Percentiles rank a stretch among this genome's conserved stretches.
Evolutionary conservation across 2,797 vertebrate species (phyloP).

Genomic region (Mallotus villosus): DNA sequence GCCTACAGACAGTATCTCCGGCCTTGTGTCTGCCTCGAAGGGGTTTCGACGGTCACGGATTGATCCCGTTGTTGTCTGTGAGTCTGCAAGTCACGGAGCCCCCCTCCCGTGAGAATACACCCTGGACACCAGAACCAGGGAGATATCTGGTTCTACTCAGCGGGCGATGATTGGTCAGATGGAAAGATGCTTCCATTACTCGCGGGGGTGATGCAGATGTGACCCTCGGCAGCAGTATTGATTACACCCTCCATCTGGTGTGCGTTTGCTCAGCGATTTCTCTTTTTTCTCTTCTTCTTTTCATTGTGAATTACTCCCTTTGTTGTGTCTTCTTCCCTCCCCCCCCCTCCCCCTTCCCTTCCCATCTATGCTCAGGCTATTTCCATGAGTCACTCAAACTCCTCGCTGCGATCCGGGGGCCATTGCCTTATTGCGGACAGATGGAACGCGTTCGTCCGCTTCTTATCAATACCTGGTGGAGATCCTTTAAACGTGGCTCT

Average conservation of each 20-base stretch:
- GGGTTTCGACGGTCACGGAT: neutral
- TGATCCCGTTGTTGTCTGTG: neutral
- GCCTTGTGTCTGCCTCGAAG: too few relatives aligned
- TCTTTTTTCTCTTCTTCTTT: slow-evolving; percentile 21
- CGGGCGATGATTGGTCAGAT: slow-evolving; percentile 27
- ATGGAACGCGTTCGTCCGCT: slow-evolving; percentile 50
- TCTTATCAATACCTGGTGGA: slow-evolving; percentile 62
- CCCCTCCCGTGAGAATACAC: neutral
- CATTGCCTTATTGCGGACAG: slow-evolving; percentile 56
- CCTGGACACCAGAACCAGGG: neutral
- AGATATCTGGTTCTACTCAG: slow-evolving; percentile 48
- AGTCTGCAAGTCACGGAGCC: too few relatives aligned
- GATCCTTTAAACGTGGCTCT: slow-evolving; percentile 44
- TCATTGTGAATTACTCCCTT: slow-evolving; percentile 69
- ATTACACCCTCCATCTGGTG: slow-evolving; percentile 72
- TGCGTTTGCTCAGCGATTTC: slow-evolving; percentile 51
- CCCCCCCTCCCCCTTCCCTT: neutral
- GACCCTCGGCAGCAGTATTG: slow-evolving; percentile 57
- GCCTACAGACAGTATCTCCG: too few relatives aligned
- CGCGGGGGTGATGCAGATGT: slow-evolving; percentile 51
- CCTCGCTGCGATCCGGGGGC: slow-evolving; percentile 43
- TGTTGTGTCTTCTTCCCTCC: slow-evolving; percentile 65
- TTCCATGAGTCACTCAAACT: slow-evolving; percentile 68
- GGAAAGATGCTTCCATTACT: slow-evolving; percentile 49
- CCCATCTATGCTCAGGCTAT: slow-evolving; percentile 48